Evolutionary conservation across 2,888 invertebrate genomes (phyloP).

Genomic region (Norana najaformis): DNA sequence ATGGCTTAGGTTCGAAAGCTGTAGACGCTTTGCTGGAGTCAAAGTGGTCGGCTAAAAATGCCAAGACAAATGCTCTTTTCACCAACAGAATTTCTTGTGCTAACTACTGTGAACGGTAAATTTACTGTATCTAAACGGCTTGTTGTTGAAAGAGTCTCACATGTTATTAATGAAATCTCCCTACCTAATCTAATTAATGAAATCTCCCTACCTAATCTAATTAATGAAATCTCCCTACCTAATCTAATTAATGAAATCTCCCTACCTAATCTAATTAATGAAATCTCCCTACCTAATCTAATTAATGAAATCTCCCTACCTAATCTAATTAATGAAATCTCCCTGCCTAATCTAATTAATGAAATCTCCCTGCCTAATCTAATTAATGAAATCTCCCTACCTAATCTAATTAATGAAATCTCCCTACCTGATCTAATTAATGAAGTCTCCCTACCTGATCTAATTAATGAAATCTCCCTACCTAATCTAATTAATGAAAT

Average conservation of each 20-base stretch:
- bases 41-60: conserved; percentile 75
- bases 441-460: too few species aligned
- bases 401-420: neutral
- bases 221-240: too few species aligned
- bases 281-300: neutral
- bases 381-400: too few species aligned
- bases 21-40: conserved; percentile 89
- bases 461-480: neutral
- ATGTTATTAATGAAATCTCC: neutral
- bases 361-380: neutral
- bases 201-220: neutral
- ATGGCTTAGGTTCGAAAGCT: conserved; percentile 71
- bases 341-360: neutral
- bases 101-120: conserved; percentile 73
- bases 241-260: neutral
- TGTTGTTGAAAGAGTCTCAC: neutral
- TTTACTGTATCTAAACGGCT: neutral
- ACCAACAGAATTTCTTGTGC: conserved; percentile 79
- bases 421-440: neutral
- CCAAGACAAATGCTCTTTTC: conserved; percentile 75
- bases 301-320: neutral
- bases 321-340: too few species aligned
- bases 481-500: too few species aligned
- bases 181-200: neutral
- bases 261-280: neutral